Conservation (phyloP, 1,140 invertebrate species). For the Bombus haemorrhoidalis region DNA sequence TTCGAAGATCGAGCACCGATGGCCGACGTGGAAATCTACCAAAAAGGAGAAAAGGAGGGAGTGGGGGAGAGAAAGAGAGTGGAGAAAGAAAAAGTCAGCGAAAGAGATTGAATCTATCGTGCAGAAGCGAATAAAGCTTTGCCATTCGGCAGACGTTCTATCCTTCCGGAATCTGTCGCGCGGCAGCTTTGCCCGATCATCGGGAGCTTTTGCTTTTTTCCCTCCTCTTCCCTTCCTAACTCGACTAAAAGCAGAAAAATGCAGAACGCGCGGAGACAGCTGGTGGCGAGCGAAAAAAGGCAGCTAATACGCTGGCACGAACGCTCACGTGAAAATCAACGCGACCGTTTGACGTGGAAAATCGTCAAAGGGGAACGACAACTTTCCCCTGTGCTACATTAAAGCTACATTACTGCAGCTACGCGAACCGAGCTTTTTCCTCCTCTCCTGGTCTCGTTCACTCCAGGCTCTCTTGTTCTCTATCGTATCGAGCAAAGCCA, state of each 20-base stretch:
- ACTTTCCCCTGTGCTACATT: slow-evolving; percentile 65
- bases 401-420: slow-evolving; percentile 72
- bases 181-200: slow-evolving; percentile 14
- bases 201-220: not conserved
- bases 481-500: not conserved
- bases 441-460: not conserved
- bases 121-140: slow-evolving; percentile 31
- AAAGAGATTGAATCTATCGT: slow-evolving; percentile 6
- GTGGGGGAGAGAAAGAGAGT: not conserved
- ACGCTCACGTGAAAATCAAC: slow-evolving; percentile 58
- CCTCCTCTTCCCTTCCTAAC: not conserved
- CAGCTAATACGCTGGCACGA: slow-evolving; percentile 35
- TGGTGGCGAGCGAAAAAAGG: not conserved
- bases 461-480: not conserved
- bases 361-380: slow-evolving; percentile 72
- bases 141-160: slow-evolving; percentile 56
- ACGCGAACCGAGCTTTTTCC: slow-evolving; percentile 38
- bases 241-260: slow-evolving; percentile 37
- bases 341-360: slow-evolving; percentile 72
- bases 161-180: slow-evolving; percentile 24
- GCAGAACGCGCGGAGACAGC: slow-evolving; percentile 13
- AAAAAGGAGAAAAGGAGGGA: not conserved
- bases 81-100: not conserved
- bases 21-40: too few relatives aligned
- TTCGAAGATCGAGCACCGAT: not conserved